Base-by-base conservation (phyloP, 37 sponge, comb jelly and placozoan genomes). In the Bolinopsis microptera region DNA sequence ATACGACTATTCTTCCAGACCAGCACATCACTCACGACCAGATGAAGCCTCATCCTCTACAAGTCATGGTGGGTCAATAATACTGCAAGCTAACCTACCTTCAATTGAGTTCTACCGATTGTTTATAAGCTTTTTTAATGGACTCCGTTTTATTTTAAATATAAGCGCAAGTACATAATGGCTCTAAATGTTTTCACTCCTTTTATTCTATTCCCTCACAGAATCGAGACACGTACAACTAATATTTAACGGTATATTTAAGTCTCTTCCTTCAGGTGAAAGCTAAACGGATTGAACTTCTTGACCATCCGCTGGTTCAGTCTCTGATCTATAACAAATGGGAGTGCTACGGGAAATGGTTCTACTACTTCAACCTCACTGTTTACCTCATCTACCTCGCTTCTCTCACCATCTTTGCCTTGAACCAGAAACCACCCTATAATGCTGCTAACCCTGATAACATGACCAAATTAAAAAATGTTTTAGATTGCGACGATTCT, bases 281-380 rank as follows among this genome's bases (percentile, higher is more conserved):
- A 18, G 38, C 82, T 8, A 34, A 34, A 3, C 35, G 82, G 36
- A 35, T 80, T 2, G 82, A 80, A 13, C 82, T 80, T 0, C 82
- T 80, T 13, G 82, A 80, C 82, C 82, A 80, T 22, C 82, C 82
- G 36, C 35, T 80, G 32, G 82, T 80, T 1, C 82, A 80, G 32
- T 80, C 82, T 30, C 38, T 80, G 22, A 35, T 80, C 38, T 36
- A 36, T 22, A 36, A 80, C 82, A 80, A 80, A 37, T 80, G 82
- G 82, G 38, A 35, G 82, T 36, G 38, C 8, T 80, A 80, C 82
- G 82, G 82, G 32, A 36, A 32, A 16, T 36, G 36, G 38, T 80
- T 80, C 82, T 80, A 80, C 82, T 80, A 80, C 82, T 36, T 35
- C 82, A 80, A 80, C 82, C 82, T 80, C 36, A 18, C 38, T 37